Evolutionary conservation across 2,113 vertebrate species (phyloP).

Genomic region (Neolamprologus toae): DNA sequence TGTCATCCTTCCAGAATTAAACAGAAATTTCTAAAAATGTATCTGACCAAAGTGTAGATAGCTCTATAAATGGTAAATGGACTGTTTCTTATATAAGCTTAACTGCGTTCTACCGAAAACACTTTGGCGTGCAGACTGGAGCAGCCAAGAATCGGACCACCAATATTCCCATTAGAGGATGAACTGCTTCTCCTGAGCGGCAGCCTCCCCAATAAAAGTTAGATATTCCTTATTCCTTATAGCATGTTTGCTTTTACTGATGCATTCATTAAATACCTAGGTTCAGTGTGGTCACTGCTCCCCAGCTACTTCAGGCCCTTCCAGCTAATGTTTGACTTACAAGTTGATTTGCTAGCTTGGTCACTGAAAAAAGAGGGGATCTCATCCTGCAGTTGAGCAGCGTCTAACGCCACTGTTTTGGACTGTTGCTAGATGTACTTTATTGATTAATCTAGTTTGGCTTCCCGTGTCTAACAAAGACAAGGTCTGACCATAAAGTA

Average conservation of each 20-base stretch:
- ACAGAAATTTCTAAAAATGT: background rate
- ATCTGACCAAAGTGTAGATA: background rate
- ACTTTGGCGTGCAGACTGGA: background rate
- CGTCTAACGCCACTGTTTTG: background rate
- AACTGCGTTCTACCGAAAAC: background rate
- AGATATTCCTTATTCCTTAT: background rate
- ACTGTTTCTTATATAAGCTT: background rate
- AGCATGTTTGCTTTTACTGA: background rate
- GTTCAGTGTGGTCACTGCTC: background rate
- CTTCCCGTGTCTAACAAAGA: background rate
- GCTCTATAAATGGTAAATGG: background rate
- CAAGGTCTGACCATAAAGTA: background rate
- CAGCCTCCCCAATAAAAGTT: background rate
- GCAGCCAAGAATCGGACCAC: background rate
- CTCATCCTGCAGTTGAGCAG: background rate
- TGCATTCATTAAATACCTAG: background rate
- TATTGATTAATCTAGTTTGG: background rate
- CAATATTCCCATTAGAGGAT: background rate
- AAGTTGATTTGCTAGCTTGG: background rate
- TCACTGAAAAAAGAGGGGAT: background rate
- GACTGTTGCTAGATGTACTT: background rate
- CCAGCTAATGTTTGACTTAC: background rate
- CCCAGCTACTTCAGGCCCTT: background rate
- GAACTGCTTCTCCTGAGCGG: background rate
- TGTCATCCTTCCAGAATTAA: background rate